Conservation (phyloP, 2,888 invertebrate genomes). For the Cactoblastis cactorum region DNA sequence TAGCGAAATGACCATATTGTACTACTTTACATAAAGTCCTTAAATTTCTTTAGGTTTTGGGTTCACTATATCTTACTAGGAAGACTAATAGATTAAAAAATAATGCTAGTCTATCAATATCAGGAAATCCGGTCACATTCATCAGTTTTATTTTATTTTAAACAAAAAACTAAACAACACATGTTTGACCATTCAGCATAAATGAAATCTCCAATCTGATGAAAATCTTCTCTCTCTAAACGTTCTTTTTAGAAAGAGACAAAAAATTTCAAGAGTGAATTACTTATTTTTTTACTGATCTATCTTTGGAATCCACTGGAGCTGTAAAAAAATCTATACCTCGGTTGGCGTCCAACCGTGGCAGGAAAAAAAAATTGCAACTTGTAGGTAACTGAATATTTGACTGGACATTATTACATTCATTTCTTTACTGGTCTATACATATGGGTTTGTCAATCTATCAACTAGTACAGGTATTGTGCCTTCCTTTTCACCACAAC, state of each 20-base stretch:
- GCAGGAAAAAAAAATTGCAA: constrained; percentile 4
- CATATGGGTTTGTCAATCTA: constrained; percentile 2
- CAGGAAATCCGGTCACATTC: not conserved
- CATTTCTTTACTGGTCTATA: too few relatives aligned
- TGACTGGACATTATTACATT: not conserved
- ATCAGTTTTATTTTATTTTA: constrained; percentile 5
- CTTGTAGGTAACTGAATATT: not conserved
- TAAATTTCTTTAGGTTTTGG: too few relatives aligned
- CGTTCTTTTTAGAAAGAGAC: not conserved
- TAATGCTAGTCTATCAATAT: not conserved
- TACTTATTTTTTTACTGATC: constrained; percentile 2
- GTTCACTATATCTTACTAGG: too few relatives aligned
- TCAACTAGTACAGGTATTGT: not conserved
- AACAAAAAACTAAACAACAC: constrained; percentile 2
- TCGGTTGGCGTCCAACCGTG: constrained; percentile 6
- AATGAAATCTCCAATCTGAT: not conserved
- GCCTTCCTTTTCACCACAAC: not conserved
- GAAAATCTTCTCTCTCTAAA: not conserved
- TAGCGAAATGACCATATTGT: too few relatives aligned
- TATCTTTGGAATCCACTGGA: not conserved
- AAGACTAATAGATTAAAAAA: too few relatives aligned
- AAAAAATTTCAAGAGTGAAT: not conserved
- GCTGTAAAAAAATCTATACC: not conserved
- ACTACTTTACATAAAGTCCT: too few relatives aligned
- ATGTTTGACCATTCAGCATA: constrained; percentile 8